Evolutionary conservation across 2,113 vertebrate genomes (phyloP), one percentile per base, ranked within the genome.

Genomic region (Fregetta grallaria): DNA sequence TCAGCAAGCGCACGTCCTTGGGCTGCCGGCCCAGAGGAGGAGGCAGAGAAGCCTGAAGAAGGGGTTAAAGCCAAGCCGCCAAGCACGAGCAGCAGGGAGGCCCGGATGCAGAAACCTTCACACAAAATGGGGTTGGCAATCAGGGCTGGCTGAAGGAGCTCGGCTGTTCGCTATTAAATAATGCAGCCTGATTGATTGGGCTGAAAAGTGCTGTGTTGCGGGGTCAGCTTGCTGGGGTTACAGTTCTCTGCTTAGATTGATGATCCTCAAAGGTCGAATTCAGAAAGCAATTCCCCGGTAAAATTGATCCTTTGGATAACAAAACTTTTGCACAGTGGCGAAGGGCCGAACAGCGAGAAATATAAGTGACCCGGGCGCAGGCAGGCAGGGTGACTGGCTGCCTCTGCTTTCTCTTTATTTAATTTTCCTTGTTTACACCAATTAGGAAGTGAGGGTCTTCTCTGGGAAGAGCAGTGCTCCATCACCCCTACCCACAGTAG

Each of bases 231-330:
- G 82, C 95, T 78, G 84, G 71, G 95, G 95, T 89, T 92, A 94
- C 56, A 86, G 90, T 85, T 93, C 97, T 82, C 97, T 61, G 77
- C 82, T 80, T 72, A 97, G 97, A 96, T 47, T 85, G 96, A 97
- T 95, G 96, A 81, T 88, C 93, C 96, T 97, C 94, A 91, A 97
- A 97, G 97, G 98, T 98, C 93, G 21, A 74, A 90, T 88, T 90
- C 94, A 95, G 91, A 94, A 96, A 97, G 96, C 81, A 88, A 76
- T 97, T 96, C 95, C 89, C 86, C 4, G 47, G 87, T 66, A 93
- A 92, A 97, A 95, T 77, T 71, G 96, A 97, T 94, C 94, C 86
- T 91, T 17, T 21, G 44, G 83, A 85, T 42, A 94, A 70, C 78
- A 42, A 45, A 76, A 62, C 30, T 44, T 78, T 22, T 34, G 78